A percentile compares a stretch with the other conserved stretches of the same genome.
Evolutionary conservation across 2,113 vertebrate species (phyloP).

Genomic region (Micromys minutus): DNA sequence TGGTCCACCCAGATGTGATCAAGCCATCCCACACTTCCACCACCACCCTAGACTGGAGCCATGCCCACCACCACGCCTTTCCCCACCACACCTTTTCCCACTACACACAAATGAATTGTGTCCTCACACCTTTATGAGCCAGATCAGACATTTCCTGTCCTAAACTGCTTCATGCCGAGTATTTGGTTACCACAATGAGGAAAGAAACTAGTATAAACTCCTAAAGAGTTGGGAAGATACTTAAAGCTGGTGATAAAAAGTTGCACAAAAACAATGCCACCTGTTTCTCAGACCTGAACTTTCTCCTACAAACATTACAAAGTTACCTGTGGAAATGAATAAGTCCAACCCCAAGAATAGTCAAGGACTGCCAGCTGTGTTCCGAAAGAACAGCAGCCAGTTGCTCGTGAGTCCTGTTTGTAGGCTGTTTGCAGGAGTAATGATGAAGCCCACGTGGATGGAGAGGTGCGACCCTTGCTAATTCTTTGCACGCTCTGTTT

Average conservation of each 20-base stretch:
- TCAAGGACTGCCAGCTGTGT: neutral
- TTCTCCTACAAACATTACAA: neutral
- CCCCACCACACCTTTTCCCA: neutral
- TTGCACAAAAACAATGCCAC: neutral
- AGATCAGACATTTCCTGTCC: neutral
- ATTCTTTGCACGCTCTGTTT: conserved; percentile 78
- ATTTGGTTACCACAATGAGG: neutral
- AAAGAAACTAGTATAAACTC: neutral
- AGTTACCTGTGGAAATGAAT: neutral
- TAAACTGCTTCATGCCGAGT: neutral
- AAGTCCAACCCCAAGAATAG: neutral
- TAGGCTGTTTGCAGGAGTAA: conserved; percentile 59
- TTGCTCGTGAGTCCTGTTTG: neutral
- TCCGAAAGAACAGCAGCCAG: neutral
- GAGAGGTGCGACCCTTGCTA: conserved; percentile 65
- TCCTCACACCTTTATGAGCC: neutral
- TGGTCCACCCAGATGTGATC: neutral
- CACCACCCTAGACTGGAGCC: neutral
- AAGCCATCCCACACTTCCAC: neutral
- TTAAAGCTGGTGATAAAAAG: neutral
- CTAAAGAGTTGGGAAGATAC: neutral
- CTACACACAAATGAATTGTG: no score
- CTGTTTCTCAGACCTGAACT: neutral
- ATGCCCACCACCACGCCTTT: neutral
- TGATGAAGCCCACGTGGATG: conserved; percentile 67